Conservation (phyloP, 2,113 vertebrate species). For the Bufo bufo region DNA sequence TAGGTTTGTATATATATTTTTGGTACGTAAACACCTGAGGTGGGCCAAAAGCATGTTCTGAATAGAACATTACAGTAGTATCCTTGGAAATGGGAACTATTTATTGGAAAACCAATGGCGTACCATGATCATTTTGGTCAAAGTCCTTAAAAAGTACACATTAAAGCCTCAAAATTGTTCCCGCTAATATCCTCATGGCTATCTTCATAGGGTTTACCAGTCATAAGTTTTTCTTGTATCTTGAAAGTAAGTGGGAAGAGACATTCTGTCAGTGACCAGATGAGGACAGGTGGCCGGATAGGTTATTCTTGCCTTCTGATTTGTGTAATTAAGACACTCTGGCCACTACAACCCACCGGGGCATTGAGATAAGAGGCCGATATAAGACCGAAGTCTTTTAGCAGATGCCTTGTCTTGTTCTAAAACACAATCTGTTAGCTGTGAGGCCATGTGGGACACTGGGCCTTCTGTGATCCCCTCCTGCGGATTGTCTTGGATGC, state of each 20-base stretch:
- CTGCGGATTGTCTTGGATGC: neutral
- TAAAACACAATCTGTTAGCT: neutral
- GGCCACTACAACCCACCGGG: constrained; percentile 9
- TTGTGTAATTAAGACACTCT: constrained; percentile 40
- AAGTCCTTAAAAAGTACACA: too few species aligned
- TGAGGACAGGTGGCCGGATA: constrained; percentile 16
- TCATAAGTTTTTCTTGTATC: neutral
- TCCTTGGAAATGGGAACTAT: too few species aligned
- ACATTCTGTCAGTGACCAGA: constrained; percentile 4
- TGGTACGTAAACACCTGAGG: too few species aligned
- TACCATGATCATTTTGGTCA: too few species aligned
- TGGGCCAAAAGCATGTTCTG: too few species aligned
- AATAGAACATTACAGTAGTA: too few species aligned
- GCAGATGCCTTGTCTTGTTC: constrained; percentile 34
- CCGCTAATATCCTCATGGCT: too few species aligned
- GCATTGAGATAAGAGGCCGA: constrained; percentile 30
- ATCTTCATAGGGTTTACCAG: too few species aligned
- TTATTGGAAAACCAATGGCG: too few species aligned
- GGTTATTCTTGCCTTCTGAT: constrained; percentile 1
- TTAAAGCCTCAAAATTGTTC: too few species aligned
- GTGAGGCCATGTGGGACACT: neutral
- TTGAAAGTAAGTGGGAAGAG: neutral
- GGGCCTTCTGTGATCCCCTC: neutral
- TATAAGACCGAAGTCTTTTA: constrained; percentile 9
- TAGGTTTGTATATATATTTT: too few species aligned